Conservation (phyloP, 30 jellyfish, hydroid and myxozoan species). For the Aurelia coerulea region DNA sequence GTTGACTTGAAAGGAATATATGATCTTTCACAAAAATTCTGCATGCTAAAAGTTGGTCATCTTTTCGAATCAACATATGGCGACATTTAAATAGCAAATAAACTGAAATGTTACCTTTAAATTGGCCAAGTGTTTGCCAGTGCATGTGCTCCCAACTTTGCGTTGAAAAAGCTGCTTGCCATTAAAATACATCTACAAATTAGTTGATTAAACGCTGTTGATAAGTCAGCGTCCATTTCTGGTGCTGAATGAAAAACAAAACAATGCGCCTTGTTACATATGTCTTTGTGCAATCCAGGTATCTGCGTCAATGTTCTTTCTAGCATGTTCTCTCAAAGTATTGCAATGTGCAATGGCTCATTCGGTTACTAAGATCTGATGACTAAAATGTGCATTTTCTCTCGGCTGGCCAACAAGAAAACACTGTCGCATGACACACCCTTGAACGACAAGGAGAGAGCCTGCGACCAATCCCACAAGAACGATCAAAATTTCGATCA, state of each 20-base stretch:
- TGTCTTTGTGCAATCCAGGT: conserved; percentile 36
- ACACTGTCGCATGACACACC: conserved; percentile 92
- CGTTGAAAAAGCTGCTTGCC: conserved; percentile 13
- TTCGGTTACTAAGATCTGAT: conserved; percentile 50
- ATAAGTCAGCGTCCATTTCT: conserved; percentile 54
- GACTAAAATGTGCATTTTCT: conserved; percentile 80
- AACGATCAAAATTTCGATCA: conserved; percentile 87
- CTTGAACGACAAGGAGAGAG: conserved; percentile 90
- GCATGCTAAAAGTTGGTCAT: no score
- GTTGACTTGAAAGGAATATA: no score
- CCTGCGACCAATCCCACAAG: conserved; percentile 94
- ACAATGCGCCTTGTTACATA: conserved; percentile 44
- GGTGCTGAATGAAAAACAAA: conserved; percentile 34
- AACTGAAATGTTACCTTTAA: background rate
- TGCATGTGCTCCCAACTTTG: conserved; percentile 3
- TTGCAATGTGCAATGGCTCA: conserved; percentile 26
- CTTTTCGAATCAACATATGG: no score
- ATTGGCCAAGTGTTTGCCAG: background rate
- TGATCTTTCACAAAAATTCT: no score
- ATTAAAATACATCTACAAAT: conserved; percentile 15
- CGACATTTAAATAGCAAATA: no score
- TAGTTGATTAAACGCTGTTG: background rate
- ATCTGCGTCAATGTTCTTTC: background rate
- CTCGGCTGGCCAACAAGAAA: conserved; percentile 93
- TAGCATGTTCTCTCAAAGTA: conserved; percentile 53